Conservation (phyloP, 2,888 invertebrate species). For the Pelosia muscerda region DNA sequence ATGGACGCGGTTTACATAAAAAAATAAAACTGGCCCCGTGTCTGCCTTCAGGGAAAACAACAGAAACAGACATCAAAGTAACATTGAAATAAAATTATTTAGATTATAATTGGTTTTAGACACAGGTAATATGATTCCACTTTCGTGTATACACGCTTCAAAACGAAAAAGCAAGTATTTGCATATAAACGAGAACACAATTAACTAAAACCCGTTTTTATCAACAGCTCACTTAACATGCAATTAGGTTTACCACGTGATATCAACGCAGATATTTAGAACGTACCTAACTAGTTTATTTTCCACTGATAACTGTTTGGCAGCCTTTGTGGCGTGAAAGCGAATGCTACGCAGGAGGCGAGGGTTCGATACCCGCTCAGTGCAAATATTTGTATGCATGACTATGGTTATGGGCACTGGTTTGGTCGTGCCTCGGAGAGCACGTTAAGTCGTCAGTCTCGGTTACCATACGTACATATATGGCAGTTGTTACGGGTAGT, state of each 20-base stretch:
- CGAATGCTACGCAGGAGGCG: too few relatives aligned
- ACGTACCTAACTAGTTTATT: constrained; percentile 22
- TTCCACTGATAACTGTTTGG: neutral
- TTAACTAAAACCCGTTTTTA: constrained; percentile 43
- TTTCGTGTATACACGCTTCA: neutral
- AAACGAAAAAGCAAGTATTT: constrained; percentile 5
- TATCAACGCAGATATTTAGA: constrained; percentile 32
- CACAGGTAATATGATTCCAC: constrained; percentile 2
- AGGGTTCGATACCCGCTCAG: too few relatives aligned
- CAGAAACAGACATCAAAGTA: neutral
- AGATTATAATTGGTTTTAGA: neutral
- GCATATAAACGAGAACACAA: constrained; percentile 15
- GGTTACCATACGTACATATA: too few relatives aligned
- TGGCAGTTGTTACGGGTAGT: too few relatives aligned
- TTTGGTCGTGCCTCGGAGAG: too few relatives aligned
- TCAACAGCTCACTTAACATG: constrained; percentile 38
- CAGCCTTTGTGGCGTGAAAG: neutral
- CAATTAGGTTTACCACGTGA: constrained; percentile 41
- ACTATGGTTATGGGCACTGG: too few relatives aligned
- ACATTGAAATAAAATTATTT: neutral
- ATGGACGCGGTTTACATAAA: too few relatives aligned
- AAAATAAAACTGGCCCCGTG: too few relatives aligned
- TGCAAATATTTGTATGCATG: too few relatives aligned
- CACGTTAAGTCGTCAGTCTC: too few relatives aligned
- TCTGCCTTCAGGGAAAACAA: neutral